These are phyloP conservation scores for Bos indicus DNA, from an alignment of 2,113 vertebrate species.

Conservation along the genomic window DNA sequence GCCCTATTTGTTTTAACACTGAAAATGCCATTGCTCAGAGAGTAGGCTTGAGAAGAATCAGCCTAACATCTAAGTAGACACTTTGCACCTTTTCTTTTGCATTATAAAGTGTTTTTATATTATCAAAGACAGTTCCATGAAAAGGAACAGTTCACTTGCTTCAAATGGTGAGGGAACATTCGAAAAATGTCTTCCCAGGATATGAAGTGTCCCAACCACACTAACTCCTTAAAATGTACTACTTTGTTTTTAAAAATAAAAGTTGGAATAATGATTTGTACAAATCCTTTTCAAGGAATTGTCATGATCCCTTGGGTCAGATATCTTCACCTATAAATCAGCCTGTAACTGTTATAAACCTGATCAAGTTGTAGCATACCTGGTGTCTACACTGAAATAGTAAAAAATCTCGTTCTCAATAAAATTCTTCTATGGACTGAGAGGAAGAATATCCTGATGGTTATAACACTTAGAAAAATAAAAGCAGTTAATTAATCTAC, in stretches of 20 bases:
- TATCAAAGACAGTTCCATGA: neutral
- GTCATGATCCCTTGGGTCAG: neutral
- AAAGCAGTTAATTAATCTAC: constrained; percentile 1
- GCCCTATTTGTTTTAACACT: neutral
- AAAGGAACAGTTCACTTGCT: neutral
- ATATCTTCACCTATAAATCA: neutral
- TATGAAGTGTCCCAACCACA: neutral
- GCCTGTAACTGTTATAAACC: neutral
- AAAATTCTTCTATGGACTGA: neutral
- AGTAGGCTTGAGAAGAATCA: neutral
- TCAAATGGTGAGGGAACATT: neutral
- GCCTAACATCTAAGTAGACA: neutral
- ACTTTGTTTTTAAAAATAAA: constrained; percentile 4
- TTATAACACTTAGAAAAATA: neutral
- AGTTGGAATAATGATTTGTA: neutral
- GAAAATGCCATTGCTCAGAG: neutral
- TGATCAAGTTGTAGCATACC: neutral
- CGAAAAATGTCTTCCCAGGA: neutral
- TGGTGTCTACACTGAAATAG: constrained; percentile 7
- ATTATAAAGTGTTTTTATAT: neutral
- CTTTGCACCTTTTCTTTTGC: neutral
- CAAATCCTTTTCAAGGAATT: neutral
- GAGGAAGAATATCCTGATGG: neutral
- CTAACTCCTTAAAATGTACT: neutral
- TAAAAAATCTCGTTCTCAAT: neutral